These are phyloP conservation scores for Ashinkailepas kermadecensis DNA, from an alignment of 2,888 invertebrate genomes.

Conservation along the genomic window DNA sequence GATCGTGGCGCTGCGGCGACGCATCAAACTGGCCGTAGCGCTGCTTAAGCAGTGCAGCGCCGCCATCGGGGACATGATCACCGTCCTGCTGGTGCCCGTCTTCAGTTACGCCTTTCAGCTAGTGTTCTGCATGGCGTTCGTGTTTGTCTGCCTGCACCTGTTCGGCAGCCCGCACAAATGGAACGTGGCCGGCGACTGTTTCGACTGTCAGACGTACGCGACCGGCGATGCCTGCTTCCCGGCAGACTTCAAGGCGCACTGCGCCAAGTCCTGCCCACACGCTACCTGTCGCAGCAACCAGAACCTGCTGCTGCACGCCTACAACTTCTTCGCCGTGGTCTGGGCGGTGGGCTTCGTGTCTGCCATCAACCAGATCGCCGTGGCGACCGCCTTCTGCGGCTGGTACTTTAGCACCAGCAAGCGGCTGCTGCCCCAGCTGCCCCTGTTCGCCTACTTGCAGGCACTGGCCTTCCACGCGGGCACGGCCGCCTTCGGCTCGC, in stretches of 20 bases:
- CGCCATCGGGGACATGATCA: not conserved
- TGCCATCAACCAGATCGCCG: not conserved
- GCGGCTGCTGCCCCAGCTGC: not conserved
- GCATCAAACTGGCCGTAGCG: not conserved
- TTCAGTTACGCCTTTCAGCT: not conserved
- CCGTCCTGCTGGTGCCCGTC: not conserved
- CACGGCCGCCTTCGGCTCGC: constrained; percentile 4
- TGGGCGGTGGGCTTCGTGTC: not conserved
- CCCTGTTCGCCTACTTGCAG: not conserved
- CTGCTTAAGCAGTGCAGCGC: constrained; percentile 3
- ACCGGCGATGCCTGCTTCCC: not conserved
- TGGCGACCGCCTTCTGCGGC: not conserved
- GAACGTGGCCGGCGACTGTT: not conserved
- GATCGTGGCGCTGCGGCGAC: not conserved
- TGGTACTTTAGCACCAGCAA: constrained; percentile 2
- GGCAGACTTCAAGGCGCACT: not conserved
- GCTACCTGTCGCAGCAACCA: not conserved
- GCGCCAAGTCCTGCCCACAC: not conserved
- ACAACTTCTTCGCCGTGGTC: not conserved
- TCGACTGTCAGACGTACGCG: not conserved
- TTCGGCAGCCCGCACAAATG: not conserved
- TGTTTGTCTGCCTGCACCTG: not conserved
- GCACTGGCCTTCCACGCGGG: not conserved
- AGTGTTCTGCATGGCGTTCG: not conserved
- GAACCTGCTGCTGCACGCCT: not conserved